phyloP scores from a whole-genome alignment of 2,113 vertebrate species.

The Triplophysa tibetana region DNA sequence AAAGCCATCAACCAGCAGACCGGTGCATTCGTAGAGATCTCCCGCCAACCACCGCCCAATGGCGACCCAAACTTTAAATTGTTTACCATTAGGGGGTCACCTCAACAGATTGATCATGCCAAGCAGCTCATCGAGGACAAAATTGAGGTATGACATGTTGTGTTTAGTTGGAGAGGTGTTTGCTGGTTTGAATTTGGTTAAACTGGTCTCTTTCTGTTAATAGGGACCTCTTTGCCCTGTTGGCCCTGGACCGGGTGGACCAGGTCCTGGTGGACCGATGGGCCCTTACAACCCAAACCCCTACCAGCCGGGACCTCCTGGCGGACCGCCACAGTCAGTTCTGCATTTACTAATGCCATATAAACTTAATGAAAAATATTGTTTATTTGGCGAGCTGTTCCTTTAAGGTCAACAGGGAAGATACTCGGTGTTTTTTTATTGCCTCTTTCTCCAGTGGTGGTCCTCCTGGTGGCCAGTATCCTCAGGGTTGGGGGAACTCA shows the following conservation, averaged over 20 bases:
- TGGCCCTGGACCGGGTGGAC: conserved; percentile 78
- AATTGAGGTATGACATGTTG: conserved; percentile 79
- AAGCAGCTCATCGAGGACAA: conserved; percentile 94
- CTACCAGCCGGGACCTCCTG: conserved; percentile 86
- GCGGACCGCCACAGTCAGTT: conserved; percentile 87
- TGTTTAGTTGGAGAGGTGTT: neutral
- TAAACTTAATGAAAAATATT: neutral
- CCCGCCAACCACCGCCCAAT: conserved; percentile 85
- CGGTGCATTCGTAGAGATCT: conserved; percentile 90
- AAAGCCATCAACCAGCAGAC: conserved; percentile 94
- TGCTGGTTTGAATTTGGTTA: neutral
- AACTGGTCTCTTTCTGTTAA: neutral
- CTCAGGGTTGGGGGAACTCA: conserved; percentile 85
- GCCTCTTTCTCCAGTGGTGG: conserved; percentile 71
- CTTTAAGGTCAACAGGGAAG: too few species aligned
- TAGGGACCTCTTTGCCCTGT: conserved; percentile 88
- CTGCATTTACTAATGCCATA: neutral
- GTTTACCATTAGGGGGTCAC: conserved; percentile 86
- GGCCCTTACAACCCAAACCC: conserved; percentile 89
- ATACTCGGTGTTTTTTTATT: neutral
- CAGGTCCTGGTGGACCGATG: conserved; percentile 85
- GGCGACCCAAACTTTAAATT: conserved; percentile 92
- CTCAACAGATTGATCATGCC: conserved; percentile 91
- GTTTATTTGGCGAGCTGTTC: too few species aligned
- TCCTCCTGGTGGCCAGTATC: conserved; percentile 81